A percentile compares a stretch with the other conserved stretches of the same genome.
phyloP scores from a whole-genome alignment of 2,797 vertebrate genomes.

The Lithobates pipiens region DNA sequence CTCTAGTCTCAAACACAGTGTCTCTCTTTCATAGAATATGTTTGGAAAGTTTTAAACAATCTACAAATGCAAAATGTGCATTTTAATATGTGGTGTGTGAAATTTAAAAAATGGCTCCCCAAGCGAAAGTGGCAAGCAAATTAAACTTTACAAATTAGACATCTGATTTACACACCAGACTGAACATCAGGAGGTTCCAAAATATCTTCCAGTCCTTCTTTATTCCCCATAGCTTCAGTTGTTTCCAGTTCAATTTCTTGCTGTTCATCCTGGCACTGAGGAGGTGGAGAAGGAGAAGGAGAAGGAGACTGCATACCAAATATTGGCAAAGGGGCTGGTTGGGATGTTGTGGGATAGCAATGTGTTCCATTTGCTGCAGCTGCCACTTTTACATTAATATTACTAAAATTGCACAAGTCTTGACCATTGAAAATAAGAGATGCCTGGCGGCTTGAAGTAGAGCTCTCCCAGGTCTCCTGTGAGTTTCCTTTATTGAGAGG shows the following conservation, averaged over 20 bases:
- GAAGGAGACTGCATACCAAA: conserved; percentile 76
- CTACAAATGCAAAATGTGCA: no score
- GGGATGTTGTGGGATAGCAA: conserved; percentile 79
- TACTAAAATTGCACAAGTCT: conserved; percentile 82
- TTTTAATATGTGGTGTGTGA: no score
- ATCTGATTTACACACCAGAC: conserved; percentile 68
- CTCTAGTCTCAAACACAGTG: no score
- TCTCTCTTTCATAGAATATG: no score
- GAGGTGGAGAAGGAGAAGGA: conserved; percentile 76
- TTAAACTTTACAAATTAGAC: no score
- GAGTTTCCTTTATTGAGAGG: conserved; percentile 68
- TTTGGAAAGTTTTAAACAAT: no score
- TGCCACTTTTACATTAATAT: conserved; percentile 78
- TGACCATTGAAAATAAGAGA: conserved; percentile 77
- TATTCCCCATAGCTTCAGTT: conserved; percentile 73
- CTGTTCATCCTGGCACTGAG: conserved; percentile 74
- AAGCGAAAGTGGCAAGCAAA: no score
- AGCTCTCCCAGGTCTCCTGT: conserved; percentile 89
- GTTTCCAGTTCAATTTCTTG: conserved; percentile 71
- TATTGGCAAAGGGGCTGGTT: conserved; percentile 78
- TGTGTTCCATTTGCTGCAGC: conserved; percentile 70
- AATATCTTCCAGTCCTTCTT: conserved; percentile 73
- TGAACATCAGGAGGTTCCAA: conserved; percentile 74
- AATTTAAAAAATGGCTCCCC: no score
- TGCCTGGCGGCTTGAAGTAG: conserved; percentile 77